These are phyloP conservation scores for Leucosticte australis DNA, from an alignment of 2,113 vertebrate genomes.

Conservation along the genomic window DNA sequence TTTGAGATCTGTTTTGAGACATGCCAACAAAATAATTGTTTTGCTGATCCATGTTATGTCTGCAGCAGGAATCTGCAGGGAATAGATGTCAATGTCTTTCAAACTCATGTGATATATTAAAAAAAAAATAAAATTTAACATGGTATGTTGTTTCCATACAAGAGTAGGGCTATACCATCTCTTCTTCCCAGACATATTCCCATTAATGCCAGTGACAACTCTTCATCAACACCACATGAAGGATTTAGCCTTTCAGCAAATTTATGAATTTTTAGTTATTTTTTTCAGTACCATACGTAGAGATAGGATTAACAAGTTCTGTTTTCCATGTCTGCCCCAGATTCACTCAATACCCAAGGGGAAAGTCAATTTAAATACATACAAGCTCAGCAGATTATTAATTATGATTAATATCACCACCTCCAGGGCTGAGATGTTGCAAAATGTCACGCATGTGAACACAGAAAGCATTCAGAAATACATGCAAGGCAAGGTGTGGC, in stretches of 20 bases:
- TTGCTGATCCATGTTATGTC: background rate
- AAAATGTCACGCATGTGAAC: background rate
- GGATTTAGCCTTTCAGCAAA: background rate
- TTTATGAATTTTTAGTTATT: background rate
- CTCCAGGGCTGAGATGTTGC: constrained; percentile 10
- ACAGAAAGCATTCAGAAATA: background rate
- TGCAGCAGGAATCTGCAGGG: background rate
- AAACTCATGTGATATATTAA: background rate
- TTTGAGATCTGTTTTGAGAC: background rate
- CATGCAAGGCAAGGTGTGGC: background rate
- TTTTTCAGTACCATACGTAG: background rate
- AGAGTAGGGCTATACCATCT: background rate
- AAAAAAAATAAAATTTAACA: background rate
- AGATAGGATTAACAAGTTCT: background rate
- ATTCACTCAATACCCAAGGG: background rate
- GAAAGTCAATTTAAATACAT: constrained; percentile 20
- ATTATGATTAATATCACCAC: constrained; percentile 17
- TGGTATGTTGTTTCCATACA: background rate
- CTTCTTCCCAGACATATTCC: background rate
- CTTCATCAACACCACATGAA: background rate
- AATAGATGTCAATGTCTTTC: background rate
- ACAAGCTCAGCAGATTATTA: constrained; percentile 15
- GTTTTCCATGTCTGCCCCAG: background rate
- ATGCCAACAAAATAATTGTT: background rate
- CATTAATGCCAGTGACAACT: background rate